phyloP scores from a whole-genome alignment of 2,797 vertebrate species.

The Leuciscus waleckii region DNA sequence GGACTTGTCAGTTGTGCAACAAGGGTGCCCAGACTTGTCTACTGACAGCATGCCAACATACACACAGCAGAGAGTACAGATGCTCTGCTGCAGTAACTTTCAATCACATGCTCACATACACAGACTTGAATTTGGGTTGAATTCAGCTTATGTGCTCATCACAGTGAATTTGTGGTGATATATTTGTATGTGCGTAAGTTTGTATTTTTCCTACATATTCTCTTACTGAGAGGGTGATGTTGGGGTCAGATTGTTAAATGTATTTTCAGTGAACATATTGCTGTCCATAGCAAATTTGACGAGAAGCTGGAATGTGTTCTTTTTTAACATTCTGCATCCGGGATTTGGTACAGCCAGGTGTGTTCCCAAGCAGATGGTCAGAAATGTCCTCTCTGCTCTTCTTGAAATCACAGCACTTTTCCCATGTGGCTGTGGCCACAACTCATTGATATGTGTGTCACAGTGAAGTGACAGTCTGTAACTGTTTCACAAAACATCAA shows the following conservation, averaged over 20 bases:
- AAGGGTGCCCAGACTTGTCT: conserved; percentile 35
- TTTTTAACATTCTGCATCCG: conserved; percentile 23
- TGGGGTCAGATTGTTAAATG: background rate
- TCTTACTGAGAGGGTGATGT: background rate
- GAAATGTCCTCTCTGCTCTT: conserved; percentile 60
- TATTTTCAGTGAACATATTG: conserved; percentile 19
- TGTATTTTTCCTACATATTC: background rate
- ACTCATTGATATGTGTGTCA: background rate
- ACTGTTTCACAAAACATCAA: background rate
- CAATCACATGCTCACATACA: conserved; percentile 2
- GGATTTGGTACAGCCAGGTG: conserved; percentile 50
- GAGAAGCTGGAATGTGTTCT: conserved; percentile 15
- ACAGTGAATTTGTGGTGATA: conserved; percentile 50
- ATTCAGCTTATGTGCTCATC: conserved; percentile 23
- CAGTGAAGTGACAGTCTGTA: background rate
- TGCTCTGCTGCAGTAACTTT: background rate
- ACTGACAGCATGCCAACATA: background rate
- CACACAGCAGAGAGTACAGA: background rate
- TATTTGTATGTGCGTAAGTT: conserved; percentile 32
- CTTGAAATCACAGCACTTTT: conserved; percentile 61
- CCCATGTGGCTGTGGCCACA: conserved; percentile 46
- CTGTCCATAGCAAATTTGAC: conserved; percentile 25
- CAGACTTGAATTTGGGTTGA: background rate
- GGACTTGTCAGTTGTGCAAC: conserved; percentile 20
- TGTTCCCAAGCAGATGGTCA: conserved; percentile 72